A percentile compares a stretch with the other conserved stretches of the same genome.
Evolutionary conservation across 2,888 invertebrate species (phyloP).

Genomic region (Aporophyla lueneburgensis): DNA sequence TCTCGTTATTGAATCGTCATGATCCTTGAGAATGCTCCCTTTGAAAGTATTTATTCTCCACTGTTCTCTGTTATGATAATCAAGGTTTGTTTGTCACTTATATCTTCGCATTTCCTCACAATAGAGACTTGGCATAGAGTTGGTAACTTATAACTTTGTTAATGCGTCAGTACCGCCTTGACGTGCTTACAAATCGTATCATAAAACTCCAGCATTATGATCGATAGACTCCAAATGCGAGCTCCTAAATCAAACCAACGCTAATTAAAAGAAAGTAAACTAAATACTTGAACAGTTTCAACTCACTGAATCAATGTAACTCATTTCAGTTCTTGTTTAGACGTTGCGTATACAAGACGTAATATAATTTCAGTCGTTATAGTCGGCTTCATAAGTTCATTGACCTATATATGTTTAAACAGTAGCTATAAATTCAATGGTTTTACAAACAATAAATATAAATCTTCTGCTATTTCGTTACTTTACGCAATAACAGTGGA

Average conservation of each 20-base stretch:
- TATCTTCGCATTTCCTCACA: background rate
- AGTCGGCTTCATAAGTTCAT: slow-evolving; percentile 58
- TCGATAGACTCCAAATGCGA: slow-evolving; percentile 26
- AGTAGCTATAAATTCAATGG: slow-evolving; percentile 55
- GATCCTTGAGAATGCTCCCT: background rate
- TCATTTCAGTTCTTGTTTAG: slow-evolving; percentile 43
- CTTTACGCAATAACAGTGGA: slow-evolving; percentile 59
- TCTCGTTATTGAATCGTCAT: background rate
- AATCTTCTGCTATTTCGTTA: slow-evolving; percentile 61
- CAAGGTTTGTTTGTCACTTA: too few relatives aligned
- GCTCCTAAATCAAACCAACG: slow-evolving; percentile 22
- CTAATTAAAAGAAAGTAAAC: slow-evolving; percentile 52
- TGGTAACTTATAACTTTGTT: background rate
- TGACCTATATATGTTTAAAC: slow-evolving; percentile 60
- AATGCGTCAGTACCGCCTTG: background rate
- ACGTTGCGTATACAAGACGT: slow-evolving; percentile 55
- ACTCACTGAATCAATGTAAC: slow-evolving; percentile 48
- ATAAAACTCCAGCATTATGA: slow-evolving; percentile 4
- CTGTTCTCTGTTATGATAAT: background rate
- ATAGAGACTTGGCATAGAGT: background rate
- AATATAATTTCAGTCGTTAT: slow-evolving; percentile 49
- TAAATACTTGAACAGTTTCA: slow-evolving; percentile 39
- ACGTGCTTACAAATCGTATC: slow-evolving; percentile 33
- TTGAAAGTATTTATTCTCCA: background rate
- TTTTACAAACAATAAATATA: slow-evolving; percentile 62